Conservation (phyloP, 2,888 invertebrate genomes). For the Harpagoxenus sublaevis region DNA sequence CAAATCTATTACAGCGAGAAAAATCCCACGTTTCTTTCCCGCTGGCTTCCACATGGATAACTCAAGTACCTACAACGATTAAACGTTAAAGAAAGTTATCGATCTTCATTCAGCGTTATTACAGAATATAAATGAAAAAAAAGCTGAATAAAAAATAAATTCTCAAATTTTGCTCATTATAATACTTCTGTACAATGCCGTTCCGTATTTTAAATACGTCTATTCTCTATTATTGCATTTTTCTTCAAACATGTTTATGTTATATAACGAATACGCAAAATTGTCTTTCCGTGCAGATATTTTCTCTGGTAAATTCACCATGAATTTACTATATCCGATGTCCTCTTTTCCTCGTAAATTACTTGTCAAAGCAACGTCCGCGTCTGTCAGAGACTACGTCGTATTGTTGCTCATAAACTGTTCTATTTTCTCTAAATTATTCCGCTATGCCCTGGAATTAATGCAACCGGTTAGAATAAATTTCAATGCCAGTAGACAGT, state of each 20-base stretch:
- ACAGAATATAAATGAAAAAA: neutral
- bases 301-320: slow-evolving; percentile 6
- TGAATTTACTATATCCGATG: neutral
- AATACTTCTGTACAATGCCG: neutral
- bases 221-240: too few species aligned
- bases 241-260: neutral
- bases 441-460: slow-evolving; percentile 39
- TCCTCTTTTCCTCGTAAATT: slow-evolving; percentile 31
- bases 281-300: slow-evolving; percentile 11
- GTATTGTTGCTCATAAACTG: slow-evolving; percentile 20
- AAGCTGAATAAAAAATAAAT: neutral
- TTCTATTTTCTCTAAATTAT: slow-evolving; percentile 44
- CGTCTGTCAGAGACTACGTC: slow-evolving; percentile 3
- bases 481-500: slow-evolving; percentile 47
- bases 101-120: neutral
- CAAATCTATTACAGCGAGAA: slow-evolving; percentile 43
- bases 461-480: slow-evolving; percentile 42
- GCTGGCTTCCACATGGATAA: slow-evolving; percentile 5
- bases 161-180: neutral
- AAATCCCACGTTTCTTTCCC: slow-evolving; percentile 18
- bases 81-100: slow-evolving; percentile 16
- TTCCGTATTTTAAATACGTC: neutral
- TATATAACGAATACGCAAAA: neutral
- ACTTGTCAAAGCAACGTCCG: slow-evolving; percentile 34
- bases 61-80: slow-evolving; percentile 17